phyloP scores from a whole-genome alignment of 2,113 vertebrate genomes.

The Motacilla alba region DNA sequence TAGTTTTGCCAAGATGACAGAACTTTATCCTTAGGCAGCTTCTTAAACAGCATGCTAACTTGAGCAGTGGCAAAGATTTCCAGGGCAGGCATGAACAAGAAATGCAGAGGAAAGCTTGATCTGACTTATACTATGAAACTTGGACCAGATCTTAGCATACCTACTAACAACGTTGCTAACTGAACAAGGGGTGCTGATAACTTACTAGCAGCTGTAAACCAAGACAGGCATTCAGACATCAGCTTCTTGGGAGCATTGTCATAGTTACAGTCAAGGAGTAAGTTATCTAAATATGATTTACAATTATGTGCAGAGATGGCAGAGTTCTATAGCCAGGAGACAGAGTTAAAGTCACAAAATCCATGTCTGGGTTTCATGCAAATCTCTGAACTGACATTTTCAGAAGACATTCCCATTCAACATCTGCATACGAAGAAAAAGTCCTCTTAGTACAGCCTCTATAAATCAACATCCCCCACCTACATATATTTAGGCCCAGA shows the following conservation, averaged over 20 bases:
- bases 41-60: background rate
- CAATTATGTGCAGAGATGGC: background rate
- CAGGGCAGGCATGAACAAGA: conserved; percentile 33
- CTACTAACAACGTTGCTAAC: background rate
- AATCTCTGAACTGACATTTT: background rate
- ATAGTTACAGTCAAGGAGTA: background rate
- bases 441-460: background rate
- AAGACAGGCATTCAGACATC: background rate
- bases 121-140: background rate
- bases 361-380: background rate
- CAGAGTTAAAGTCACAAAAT: background rate
- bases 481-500: background rate
- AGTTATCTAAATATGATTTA: background rate
- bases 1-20: conserved; percentile 8
- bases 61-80: background rate
- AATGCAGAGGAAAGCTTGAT: background rate
- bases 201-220: background rate
- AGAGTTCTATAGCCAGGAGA: background rate
- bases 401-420: background rate
- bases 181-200: background rate
- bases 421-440: background rate
- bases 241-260: background rate
- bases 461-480: background rate
- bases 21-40: conserved; percentile 19
- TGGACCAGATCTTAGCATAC: background rate